Percentiles rank a stretch among this genome's conserved stretches.
phyloP scores from a whole-genome alignment of 1,140 invertebrate genomes.

The Lepidostoma basale region DNA sequence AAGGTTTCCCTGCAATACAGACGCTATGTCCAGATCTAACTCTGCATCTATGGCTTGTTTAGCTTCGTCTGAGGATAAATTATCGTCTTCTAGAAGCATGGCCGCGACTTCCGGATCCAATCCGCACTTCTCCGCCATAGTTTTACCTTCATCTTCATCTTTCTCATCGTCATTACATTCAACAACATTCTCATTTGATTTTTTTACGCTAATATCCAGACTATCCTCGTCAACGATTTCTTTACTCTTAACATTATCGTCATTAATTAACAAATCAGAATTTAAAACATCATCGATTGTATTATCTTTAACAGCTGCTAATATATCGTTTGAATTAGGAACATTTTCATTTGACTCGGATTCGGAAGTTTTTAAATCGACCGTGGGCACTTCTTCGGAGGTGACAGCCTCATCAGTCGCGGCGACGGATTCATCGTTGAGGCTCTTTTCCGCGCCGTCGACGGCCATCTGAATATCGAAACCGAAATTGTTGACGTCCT shows the following conservation, averaged over 20 bases:
- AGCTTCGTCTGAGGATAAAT: neutral
- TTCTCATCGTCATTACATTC: neutral
- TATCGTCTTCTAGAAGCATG: slow-evolving; percentile 4
- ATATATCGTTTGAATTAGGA: too few relatives aligned
- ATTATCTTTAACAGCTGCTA: too few relatives aligned
- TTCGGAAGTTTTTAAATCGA: too few relatives aligned
- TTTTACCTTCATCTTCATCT: neutral
- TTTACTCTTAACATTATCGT: too few relatives aligned
- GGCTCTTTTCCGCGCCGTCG: neutral
- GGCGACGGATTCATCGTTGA: neutral
- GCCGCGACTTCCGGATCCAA: slow-evolving; percentile 19
- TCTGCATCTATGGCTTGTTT: neutral
- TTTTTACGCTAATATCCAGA: too few relatives aligned
- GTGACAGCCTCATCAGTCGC: too few relatives aligned
- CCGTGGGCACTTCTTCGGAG: too few relatives aligned
- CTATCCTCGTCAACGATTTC: too few relatives aligned
- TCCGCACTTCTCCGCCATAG: neutral
- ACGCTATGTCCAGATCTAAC: slow-evolving; percentile 36
- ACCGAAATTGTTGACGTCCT: slow-evolving; percentile 2
- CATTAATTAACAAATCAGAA: too few relatives aligned
- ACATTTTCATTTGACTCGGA: too few relatives aligned
- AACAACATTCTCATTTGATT: neutral
- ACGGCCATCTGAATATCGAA: slow-evolving; percentile 3
- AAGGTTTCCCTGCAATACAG: slow-evolving; percentile 21
- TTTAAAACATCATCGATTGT: too few relatives aligned